Evolutionary conservation across 2,113 vertebrate genomes (phyloP).

Genomic region (Pseudolaguvia tuberculata): DNA sequence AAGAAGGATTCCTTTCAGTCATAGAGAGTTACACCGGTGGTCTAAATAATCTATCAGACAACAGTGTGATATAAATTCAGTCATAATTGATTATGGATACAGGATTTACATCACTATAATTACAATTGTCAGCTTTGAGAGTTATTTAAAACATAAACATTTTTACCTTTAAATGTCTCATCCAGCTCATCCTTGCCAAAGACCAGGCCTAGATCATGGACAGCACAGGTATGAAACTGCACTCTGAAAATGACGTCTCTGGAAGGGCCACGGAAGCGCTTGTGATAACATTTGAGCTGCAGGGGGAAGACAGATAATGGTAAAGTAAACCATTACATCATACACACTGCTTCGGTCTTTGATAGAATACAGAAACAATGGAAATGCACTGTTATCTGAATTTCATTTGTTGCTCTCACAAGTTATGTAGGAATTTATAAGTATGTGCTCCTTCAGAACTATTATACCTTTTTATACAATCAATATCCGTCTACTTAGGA

Average conservation of each 20-base stretch:
- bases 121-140: background rate
- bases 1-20: too few species aligned
- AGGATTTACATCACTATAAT: background rate
- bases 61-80: background rate
- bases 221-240: constrained; percentile 95
- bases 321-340: constrained; percentile 24
- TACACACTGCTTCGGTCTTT: background rate
- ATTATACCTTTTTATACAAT: constrained; percentile 11
- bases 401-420: background rate
- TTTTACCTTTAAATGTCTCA: constrained; percentile 89
- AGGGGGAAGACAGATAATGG: background rate
- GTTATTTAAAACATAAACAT: background rate
- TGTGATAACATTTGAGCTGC: constrained; percentile 97
- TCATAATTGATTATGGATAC: background rate
- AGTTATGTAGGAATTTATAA: background rate
- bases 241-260: constrained; percentile 92
- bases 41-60: background rate
- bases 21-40: too few species aligned
- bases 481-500: background rate
- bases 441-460: background rate
- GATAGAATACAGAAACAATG: background rate
- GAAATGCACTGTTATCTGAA: background rate
- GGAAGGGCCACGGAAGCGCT: constrained; percentile 83
- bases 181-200: constrained; percentile 96
- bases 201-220: constrained; percentile 86